Percentiles rank a stretch among this genome's conserved stretches.
Conservation (phyloP, 2,888 invertebrate species). For the Thereva nobilitata region DNA sequence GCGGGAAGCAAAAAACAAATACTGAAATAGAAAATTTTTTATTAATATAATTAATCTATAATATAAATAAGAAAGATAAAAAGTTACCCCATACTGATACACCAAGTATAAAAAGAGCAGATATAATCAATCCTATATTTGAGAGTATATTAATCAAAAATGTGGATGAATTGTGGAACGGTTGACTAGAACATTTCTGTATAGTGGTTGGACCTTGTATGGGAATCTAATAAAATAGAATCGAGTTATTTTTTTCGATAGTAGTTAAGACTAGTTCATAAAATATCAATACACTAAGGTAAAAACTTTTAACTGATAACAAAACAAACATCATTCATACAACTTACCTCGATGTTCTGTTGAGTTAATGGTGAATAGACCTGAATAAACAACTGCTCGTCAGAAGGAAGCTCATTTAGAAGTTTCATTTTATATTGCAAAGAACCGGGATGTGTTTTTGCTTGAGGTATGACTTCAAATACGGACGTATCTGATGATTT, state of each 20-base stretch:
- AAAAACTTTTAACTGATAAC: background rate
- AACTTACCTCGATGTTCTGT: conserved; percentile 55
- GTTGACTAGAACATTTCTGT: conserved; percentile 49
- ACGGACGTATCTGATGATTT: conserved; percentile 54
- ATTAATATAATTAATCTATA: conserved; percentile 7
- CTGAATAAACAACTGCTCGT: conserved; percentile 52
- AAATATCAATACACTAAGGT: background rate
- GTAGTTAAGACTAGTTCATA: conserved; percentile 6
- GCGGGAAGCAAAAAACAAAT: conserved; percentile 51
- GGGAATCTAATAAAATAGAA: conserved; percentile 48
- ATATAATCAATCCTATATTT: conserved; percentile 53
- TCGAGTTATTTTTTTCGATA: too few relatives aligned
- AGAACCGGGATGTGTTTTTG: conserved; percentile 51
- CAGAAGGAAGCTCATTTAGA: conserved; percentile 49
- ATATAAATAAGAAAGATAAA: conserved; percentile 31
- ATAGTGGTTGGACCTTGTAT: conserved; percentile 48
- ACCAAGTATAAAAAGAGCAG: conserved; percentile 49
- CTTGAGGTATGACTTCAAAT: conserved; percentile 50
- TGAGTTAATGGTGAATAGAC: conserved; percentile 55
- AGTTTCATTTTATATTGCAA: conserved; percentile 54
- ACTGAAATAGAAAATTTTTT: conserved; percentile 48
- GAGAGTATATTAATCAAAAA: conserved; percentile 50
- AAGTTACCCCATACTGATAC: conserved; percentile 54
- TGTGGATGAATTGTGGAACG: conserved; percentile 47
- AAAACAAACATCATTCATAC: conserved; percentile 35